phyloP scores from a whole-genome alignment of 2,113 vertebrate species.

The Hystrix cristata region DNA sequence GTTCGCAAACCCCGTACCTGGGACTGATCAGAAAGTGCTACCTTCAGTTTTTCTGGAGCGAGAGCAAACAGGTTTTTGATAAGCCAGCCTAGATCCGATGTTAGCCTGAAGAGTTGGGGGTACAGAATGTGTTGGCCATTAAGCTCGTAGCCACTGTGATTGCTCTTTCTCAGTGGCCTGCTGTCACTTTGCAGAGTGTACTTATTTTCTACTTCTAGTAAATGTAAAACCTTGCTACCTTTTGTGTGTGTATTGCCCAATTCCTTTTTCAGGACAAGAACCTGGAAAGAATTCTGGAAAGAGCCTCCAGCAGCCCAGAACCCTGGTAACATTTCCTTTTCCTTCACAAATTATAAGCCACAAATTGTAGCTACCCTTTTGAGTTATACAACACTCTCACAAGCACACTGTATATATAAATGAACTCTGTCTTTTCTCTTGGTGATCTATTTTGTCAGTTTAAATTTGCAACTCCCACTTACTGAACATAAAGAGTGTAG shows the following conservation, averaged over 20 bases:
- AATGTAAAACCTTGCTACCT: not conserved
- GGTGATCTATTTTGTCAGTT: constrained; percentile 6
- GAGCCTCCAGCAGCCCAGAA: not conserved
- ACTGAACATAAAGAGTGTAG: not conserved
- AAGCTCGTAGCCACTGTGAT: not conserved
- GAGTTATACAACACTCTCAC: not conserved
- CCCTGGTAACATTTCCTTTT: not conserved
- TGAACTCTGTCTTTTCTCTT: not conserved
- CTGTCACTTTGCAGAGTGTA: not conserved
- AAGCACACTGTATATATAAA: too few relatives aligned
- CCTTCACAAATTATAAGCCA: not conserved
- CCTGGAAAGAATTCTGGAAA: not conserved
- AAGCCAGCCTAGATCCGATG: not conserved
- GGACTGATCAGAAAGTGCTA: not conserved
- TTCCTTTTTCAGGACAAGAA: not conserved
- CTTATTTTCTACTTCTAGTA: not conserved
- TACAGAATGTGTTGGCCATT: not conserved
- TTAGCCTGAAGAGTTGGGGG: not conserved
- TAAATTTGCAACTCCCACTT: not conserved
- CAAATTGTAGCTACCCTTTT: not conserved
- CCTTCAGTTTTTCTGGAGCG: not conserved
- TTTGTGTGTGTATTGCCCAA: not conserved
- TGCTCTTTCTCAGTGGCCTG: not conserved
- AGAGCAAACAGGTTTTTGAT: not conserved
- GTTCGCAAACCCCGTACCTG: not conserved